Evolutionary conservation across 2,888 invertebrate genomes (phyloP).

Genomic region (Chydorus sphaericus): DNA sequence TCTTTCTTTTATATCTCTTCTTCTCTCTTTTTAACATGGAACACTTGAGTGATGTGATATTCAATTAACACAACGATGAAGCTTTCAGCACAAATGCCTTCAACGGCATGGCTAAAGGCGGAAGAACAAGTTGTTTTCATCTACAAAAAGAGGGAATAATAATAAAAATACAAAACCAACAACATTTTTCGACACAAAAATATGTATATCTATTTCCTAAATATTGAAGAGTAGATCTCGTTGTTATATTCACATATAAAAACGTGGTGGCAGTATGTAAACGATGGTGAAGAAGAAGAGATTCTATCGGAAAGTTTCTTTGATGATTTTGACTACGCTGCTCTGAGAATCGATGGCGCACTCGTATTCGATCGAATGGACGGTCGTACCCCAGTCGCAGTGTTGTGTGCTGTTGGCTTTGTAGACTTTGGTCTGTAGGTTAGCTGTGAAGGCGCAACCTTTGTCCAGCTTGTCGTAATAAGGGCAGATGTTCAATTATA

Average conservation of each 20-base stretch:
- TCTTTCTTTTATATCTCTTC: neutral
- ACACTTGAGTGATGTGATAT: neutral
- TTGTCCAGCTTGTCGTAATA: constrained; percentile 31
- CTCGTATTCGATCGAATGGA: constrained; percentile 39
- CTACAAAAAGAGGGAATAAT: too few species aligned
- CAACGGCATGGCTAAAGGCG: neutral
- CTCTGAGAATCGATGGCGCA: constrained; percentile 30
- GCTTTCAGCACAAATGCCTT: constrained; percentile 6
- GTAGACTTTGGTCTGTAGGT: constrained; percentile 40
- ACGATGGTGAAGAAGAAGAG: neutral
- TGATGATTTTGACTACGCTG: constrained; percentile 34
- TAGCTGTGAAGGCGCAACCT: constrained; percentile 34
- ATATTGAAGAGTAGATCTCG: too few species aligned
- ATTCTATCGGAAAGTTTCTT: constrained; percentile 33
- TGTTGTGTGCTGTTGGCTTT: constrained; percentile 36
- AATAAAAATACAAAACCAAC: too few species aligned
- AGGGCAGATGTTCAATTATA: too few species aligned
- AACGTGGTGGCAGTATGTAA: too few species aligned
- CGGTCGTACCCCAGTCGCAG: constrained; percentile 37
- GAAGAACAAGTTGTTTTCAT: neutral
- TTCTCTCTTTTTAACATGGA: neutral
- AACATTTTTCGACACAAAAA: too few species aligned
- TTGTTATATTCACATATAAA: too few species aligned
- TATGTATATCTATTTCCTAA: too few species aligned
- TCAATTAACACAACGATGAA: constrained; percentile 5